These are phyloP conservation scores for Noctua janthe DNA, from an alignment of 2,888 invertebrate genomes.

Conservation along the genomic window DNA sequence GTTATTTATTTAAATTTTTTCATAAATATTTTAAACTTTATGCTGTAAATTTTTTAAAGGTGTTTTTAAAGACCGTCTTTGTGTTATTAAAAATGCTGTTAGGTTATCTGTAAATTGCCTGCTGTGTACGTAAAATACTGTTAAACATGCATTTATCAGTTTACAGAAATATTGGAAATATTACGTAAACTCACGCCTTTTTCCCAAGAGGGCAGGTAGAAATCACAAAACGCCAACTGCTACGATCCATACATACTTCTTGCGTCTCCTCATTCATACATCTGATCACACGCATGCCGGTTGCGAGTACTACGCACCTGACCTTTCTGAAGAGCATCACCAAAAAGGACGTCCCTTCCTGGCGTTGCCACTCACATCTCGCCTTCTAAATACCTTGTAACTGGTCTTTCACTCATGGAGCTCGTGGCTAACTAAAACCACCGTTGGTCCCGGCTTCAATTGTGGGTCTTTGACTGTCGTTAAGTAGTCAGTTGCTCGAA, in stretches of 20 bases:
- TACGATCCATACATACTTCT: not conserved
- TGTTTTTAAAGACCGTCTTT: not conserved
- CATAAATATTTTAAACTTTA: slow-evolving; percentile 11
- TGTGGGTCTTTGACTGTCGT: too few relatives aligned
- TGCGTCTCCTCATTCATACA: not conserved
- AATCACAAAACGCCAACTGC: not conserved
- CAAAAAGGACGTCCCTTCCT: too few relatives aligned
- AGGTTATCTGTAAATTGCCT: not conserved
- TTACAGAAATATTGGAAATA: not conserved
- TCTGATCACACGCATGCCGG: too few relatives aligned
- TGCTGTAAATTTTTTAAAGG: not conserved
- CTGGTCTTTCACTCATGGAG: too few relatives aligned
- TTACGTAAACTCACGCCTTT: not conserved
- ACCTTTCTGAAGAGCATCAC: too few relatives aligned
- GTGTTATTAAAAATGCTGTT: not conserved
- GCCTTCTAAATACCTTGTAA: not conserved
- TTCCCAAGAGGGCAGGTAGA: too few relatives aligned
- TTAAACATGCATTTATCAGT: not conserved
- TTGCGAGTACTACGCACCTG: too few relatives aligned
- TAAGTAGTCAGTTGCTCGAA: too few relatives aligned
- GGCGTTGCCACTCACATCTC: too few relatives aligned
- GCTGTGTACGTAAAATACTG: not conserved
- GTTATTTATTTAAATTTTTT: slow-evolving; percentile 34
- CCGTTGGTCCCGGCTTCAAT: too few relatives aligned
- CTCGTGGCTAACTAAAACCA: too few relatives aligned